A percentile compares a stretch with the other conserved stretches of the same genome.
These are phyloP conservation scores for Lithodes maja DNA, from an alignment of 2,888 invertebrate genomes.

Conservation along the genomic window DNA sequence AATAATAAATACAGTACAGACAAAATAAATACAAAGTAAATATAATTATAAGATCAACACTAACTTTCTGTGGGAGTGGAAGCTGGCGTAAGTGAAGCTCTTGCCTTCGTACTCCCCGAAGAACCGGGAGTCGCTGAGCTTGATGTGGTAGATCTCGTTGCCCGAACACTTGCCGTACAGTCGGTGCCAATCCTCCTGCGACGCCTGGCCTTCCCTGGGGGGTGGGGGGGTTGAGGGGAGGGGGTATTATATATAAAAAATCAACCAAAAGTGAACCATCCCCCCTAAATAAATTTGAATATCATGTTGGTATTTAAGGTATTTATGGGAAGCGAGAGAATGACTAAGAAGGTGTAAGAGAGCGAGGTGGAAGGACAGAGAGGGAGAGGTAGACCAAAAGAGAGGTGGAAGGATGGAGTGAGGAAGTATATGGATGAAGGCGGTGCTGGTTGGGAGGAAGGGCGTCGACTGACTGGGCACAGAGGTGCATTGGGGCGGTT, in stretches of 20 bases:
- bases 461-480: too few relatives aligned
- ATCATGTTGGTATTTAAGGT: too few relatives aligned
- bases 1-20: neutral
- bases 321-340: too few relatives aligned
- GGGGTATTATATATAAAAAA: neutral
- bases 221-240: slow-evolving; percentile 7
- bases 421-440: too few relatives aligned
- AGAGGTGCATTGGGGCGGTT: too few relatives aligned
- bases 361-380: too few relatives aligned
- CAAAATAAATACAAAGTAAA: neutral
- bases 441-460: too few relatives aligned
- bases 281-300: too few relatives aligned
- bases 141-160: slow-evolving; percentile 99
- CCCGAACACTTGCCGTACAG: slow-evolving; percentile 99
- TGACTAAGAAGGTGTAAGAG: too few relatives aligned
- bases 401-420: too few relatives aligned
- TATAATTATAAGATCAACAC: slow-evolving; percentile 34
- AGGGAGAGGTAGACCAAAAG: too few relatives aligned
- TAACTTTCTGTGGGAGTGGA: slow-evolving; percentile 98
- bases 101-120: slow-evolving; percentile 99
- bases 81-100: slow-evolving; percentile 99
- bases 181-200: slow-evolving; percentile 98
- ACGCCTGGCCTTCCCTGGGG: slow-evolving; percentile 92
- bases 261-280: too few relatives aligned
- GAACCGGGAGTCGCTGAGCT: slow-evolving; percentile 94